These are phyloP conservation scores for Grapholita molesta DNA, from an alignment of 1,140 invertebrate species.

Conservation along the genomic window DNA sequence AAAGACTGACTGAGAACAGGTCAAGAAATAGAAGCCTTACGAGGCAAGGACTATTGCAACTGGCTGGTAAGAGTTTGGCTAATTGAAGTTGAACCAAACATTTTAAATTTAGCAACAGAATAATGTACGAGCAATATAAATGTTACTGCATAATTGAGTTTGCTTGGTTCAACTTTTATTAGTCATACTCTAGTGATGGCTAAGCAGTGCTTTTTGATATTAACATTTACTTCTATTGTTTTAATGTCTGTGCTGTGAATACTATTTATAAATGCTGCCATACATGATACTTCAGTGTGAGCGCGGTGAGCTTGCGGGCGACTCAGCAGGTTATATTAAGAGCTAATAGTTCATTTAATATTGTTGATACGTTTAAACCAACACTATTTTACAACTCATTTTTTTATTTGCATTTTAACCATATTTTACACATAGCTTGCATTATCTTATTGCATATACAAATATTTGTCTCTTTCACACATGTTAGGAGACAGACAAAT, in stretches of 20 bases:
- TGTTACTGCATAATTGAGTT: not conserved
- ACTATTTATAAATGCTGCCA: constrained; percentile 20
- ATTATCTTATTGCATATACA: not conserved
- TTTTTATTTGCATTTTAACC: not conserved
- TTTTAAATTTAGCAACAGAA: not conserved
- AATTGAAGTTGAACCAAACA: not conserved
- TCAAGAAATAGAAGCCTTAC: not conserved
- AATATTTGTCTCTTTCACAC: not conserved
- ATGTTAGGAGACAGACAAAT: not conserved
- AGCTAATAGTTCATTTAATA: not conserved
- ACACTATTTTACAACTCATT: not conserved
- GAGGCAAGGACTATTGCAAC: constrained; percentile 14
- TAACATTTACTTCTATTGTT: not conserved
- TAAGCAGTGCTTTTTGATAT: constrained; percentile 14
- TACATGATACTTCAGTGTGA: not conserved
- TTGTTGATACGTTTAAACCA: not conserved
- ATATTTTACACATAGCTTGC: not conserved
- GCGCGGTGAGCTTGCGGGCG: not conserved
- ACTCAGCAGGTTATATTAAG: not conserved
- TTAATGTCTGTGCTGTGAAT: constrained; percentile 23
- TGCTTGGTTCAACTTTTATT: not conserved
- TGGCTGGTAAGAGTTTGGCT: not conserved
- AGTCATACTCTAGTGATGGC: not conserved
- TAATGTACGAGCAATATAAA: not conserved
- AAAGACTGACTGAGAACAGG: constrained; percentile 81